Evolutionary conservation across 2,797 vertebrate genomes (phyloP).

Genomic region (Miichthys miiuy): DNA sequence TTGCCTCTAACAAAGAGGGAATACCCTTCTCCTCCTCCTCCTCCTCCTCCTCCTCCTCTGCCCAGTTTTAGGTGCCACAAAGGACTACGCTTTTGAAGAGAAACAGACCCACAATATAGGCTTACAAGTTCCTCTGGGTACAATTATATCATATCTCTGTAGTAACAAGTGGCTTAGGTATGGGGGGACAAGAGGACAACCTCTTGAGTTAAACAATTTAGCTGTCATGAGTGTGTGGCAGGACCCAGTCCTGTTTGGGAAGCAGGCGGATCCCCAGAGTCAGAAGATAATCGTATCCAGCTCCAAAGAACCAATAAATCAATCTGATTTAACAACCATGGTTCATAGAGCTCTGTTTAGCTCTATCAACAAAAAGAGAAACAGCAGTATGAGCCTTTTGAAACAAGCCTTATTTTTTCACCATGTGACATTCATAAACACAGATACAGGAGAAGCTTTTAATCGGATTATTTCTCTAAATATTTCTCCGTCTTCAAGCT

Average conservation of each 20-base stretch:
- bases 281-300: constrained; percentile 90
- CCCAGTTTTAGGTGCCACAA: constrained; percentile 75
- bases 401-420: constrained; percentile 44
- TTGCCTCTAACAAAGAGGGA: constrained; percentile 73
- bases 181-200: constrained; percentile 78
- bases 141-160: constrained; percentile 78
- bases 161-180: constrained; percentile 79
- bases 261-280: constrained; percentile 88
- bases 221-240: constrained; percentile 87
- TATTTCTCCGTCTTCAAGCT: constrained; percentile 20
- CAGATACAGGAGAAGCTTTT: neutral
- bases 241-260: constrained; percentile 88
- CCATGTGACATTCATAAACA: constrained; percentile 8
- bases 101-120: constrained; percentile 78
- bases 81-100: constrained; percentile 74
- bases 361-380: constrained; percentile 77
- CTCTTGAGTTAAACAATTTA: constrained; percentile 86
- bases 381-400: constrained; percentile 28
- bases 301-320: constrained; percentile 93
- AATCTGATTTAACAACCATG: constrained; percentile 89
- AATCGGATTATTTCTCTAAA: constrained; percentile 6
- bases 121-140: constrained; percentile 85
- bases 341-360: constrained; percentile 89
- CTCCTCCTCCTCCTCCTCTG: constrained; percentile 33
- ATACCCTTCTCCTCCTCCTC: constrained; percentile 54